These are phyloP conservation scores for Opisthograptis luteolata DNA, from an alignment of 2,888 invertebrate genomes.

Conservation along the genomic window DNA sequence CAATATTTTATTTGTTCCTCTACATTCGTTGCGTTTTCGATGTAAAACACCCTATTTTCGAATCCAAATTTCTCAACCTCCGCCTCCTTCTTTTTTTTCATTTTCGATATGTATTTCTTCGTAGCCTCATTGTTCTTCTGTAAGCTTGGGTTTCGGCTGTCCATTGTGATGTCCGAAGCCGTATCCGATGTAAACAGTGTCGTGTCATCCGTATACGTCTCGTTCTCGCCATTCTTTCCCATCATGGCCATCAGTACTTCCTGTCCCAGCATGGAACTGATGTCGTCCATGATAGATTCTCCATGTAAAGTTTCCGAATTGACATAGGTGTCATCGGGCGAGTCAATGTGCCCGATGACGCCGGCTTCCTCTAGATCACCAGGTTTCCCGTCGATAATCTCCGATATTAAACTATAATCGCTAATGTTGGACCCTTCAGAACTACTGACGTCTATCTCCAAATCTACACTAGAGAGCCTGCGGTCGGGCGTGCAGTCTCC, in stretches of 20 bases:
- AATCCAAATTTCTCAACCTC: conserved; percentile 87
- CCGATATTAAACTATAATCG: conserved; percentile 88
- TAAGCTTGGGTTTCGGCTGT: conserved; percentile 80
- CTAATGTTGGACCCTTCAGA: conserved; percentile 87
- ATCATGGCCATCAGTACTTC: conserved; percentile 88
- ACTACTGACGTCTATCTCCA: conserved; percentile 82
- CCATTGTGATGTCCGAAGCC: conserved; percentile 77
- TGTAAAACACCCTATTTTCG: conserved; percentile 88
- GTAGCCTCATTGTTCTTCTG: conserved; percentile 85
- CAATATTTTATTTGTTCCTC: conserved; percentile 88
- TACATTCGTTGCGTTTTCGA: conserved; percentile 74
- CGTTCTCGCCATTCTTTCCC: conserved; percentile 85
- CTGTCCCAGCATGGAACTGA: conserved; percentile 89
- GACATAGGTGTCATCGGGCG: conserved; percentile 88
- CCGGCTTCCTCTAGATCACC: conserved; percentile 72
- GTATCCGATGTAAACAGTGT: conserved; percentile 86
- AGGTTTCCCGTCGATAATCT: conserved; percentile 85
- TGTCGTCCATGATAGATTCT: conserved; percentile 91
- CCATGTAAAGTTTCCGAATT: conserved; percentile 90
- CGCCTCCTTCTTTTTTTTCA: conserved; percentile 66
- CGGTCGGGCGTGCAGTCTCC: conserved; percentile 73
- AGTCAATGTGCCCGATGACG: conserved; percentile 91
- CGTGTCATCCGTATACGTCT: conserved; percentile 89
- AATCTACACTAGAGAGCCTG: conserved; percentile 71
- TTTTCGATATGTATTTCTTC: conserved; percentile 81